A percentile compares a stretch with the other conserved stretches of the same genome.
Evolutionary conservation across 1,140 invertebrate species (phyloP).

Genomic region (Micrasema minimum): DNA sequence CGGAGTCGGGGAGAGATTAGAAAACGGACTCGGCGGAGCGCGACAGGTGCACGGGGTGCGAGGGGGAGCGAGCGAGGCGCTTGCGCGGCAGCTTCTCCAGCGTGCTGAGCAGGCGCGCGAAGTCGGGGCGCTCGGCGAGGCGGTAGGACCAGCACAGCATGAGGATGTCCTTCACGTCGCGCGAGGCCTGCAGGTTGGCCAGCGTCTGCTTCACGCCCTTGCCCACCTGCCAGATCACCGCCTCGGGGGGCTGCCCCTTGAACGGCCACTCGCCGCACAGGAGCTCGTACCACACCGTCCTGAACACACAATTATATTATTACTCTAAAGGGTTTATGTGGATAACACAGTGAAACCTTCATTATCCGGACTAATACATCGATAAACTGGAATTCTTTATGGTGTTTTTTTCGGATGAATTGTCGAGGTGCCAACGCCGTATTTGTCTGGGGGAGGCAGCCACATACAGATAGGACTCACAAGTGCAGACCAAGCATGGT

Average conservation of each 20-base stretch:
- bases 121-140: slow-evolving; percentile 87
- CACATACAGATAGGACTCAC: too few species aligned
- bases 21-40: slow-evolving; percentile 93
- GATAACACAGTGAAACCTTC: background rate
- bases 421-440: too few species aligned
- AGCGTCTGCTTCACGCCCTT: slow-evolving; percentile 96
- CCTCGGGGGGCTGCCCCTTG: slow-evolving; percentile 90
- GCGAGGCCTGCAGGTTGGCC: slow-evolving; percentile 91
- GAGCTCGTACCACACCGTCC: slow-evolving; percentile 98
- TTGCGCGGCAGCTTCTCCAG: slow-evolving; percentile 94
- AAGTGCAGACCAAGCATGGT: too few species aligned
- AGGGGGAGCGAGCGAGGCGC: slow-evolving; percentile 94
- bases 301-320: slow-evolving; percentile 58
- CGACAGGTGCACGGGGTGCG: slow-evolving; percentile 94
- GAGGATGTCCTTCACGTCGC: slow-evolving; percentile 98
- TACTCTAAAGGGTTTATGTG: background rate
- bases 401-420: too few species aligned
- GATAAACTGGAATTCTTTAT: too few species aligned
- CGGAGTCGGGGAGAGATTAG: slow-evolving; percentile 45
- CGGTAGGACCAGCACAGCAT: slow-evolving; percentile 96
- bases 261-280: slow-evolving; percentile 97
- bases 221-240: slow-evolving; percentile 98
- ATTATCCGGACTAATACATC: background rate
- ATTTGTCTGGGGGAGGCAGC: too few species aligned
- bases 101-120: slow-evolving; percentile 83